Evolutionary conservation across 2,113 vertebrate species (phyloP), one percentile per base, ranked within the genome.

Genomic region (Ochotona curzoniae): DNA sequence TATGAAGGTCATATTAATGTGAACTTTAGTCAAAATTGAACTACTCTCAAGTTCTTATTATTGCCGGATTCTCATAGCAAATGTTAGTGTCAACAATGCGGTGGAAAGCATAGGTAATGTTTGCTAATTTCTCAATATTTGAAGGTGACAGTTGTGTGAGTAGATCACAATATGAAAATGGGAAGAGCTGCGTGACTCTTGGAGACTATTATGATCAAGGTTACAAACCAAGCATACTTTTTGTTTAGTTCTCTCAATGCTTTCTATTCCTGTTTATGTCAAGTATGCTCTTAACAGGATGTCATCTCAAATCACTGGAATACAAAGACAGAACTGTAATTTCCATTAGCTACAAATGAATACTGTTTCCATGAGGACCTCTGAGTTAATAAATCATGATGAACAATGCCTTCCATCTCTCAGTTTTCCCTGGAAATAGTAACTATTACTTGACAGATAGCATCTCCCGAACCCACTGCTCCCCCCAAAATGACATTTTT

Each of bases 171-270:
- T 28, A 8, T 20, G 70, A 76, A 87, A 91, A 20, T 32, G 12
- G 66, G 64, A 49, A 20, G 49, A 61, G 44, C 20, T 63, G 30
- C 89, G 35, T 49, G 89, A 49, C 93, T 91, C 81, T 73, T 89
- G 69, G 82, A 91, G 44, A 78, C 35, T 61, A 14, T 91, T 89
- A 93, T 76, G 28, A 71, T 96, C 95, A 95, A 96, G 89, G 87
- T 97, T 89, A 94, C 57, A 61, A 96, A 95, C 63, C 86, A 93
- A 91, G 63, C 12, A 75, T 93, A 96, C 93, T 90, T 96, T 84
- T 93, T 89, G 74, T 91, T 95, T 92, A 94, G 93, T 78, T 96
- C 63, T 74, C 86, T 79, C 47, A 23, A 93, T 92, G 32, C 64
- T 20, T 54, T 10, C 76, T 91, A 82, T 87, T 94, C 85, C 54